Conservation (phyloP, 2,888 invertebrate genomes). For the Lacanobia wlatinum region DNA sequence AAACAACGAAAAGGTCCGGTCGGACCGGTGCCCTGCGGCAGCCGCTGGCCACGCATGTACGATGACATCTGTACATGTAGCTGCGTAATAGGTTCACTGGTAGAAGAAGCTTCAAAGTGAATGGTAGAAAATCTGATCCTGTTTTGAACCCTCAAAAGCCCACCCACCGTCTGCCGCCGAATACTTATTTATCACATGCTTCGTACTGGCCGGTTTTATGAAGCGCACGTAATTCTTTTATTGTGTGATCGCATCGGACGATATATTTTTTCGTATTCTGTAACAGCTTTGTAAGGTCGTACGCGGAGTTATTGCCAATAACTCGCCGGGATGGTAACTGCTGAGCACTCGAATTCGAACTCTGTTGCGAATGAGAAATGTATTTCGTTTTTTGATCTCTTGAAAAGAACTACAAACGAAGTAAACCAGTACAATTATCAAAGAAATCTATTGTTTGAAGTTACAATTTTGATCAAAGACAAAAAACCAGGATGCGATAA, state of each 20-base stretch:
- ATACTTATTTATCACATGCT: constrained; percentile 2
- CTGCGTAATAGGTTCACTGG: constrained; percentile 5
- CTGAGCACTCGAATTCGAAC: constrained; percentile 24
- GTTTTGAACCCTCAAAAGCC: constrained; percentile 1
- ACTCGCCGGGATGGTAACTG: constrained; percentile 27
- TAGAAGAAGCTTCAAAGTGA: not conserved
- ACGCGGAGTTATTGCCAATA: constrained; percentile 45
- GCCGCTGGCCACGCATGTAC: constrained; percentile 10
- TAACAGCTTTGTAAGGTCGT: constrained; percentile 55
- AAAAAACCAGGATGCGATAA: constrained; percentile 5
- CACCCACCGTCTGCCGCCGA: not conserved
- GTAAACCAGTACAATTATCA: not conserved
- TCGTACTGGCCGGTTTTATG: not conserved
- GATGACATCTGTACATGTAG: constrained; percentile 27
- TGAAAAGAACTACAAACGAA: not conserved
- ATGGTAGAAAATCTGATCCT: constrained; percentile 2
- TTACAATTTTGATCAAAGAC: constrained; percentile 27
- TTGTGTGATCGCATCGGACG: constrained; percentile 41
- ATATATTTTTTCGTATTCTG: constrained; percentile 48
- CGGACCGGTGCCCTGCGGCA: constrained; percentile 36
- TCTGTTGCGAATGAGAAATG: constrained; percentile 24
- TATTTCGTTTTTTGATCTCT: constrained; percentile 25
- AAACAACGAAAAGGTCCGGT: constrained; percentile 38
- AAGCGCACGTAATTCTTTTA: constrained; percentile 29
- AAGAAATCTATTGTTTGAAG: constrained; percentile 18